Evolutionary conservation across 2,797 vertebrate genomes (phyloP).

Genomic region (Podarcis lilfordi): DNA sequence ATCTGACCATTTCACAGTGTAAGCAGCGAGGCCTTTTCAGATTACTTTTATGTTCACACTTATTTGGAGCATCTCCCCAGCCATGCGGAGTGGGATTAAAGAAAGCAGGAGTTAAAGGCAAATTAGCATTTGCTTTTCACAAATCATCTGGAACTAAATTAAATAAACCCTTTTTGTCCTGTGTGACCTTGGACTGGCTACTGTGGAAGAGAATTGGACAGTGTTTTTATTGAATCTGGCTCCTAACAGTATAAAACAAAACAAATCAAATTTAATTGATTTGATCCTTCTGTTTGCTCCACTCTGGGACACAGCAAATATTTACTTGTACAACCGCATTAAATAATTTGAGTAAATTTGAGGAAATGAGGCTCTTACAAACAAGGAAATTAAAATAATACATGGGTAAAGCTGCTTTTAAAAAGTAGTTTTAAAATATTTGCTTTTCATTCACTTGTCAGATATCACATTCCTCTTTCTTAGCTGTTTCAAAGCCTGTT

Average conservation of each 20-base stretch:
- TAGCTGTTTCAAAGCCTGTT: constrained; percentile 33
- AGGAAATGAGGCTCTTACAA: constrained; percentile 27
- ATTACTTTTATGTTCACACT: constrained; percentile 57
- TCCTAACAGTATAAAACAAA: constrained; percentile 47
- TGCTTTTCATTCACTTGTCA: constrained; percentile 46
- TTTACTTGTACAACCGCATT: constrained; percentile 26
- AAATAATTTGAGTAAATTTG: constrained; percentile 47
- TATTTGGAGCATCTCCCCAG: constrained; percentile 51
- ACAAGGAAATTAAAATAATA: constrained; percentile 15
- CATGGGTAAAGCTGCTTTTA: constrained; percentile 12
- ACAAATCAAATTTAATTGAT: constrained; percentile 64
- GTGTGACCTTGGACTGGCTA: constrained; percentile 59
- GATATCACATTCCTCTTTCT: constrained; percentile 29
- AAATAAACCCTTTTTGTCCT: constrained; percentile 63
- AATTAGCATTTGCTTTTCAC: constrained; percentile 62
- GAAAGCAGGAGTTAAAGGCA: constrained; percentile 67
- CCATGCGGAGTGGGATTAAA: constrained; percentile 15
- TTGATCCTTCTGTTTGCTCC: constrained; percentile 49
- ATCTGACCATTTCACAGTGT: constrained; percentile 55
- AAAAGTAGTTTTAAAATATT: constrained; percentile 7
- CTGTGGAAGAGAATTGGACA: constrained; percentile 46
- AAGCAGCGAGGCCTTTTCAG: constrained; percentile 45
- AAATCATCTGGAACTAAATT: constrained; percentile 64
- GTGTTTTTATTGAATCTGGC: constrained; percentile 60
- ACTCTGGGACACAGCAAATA: constrained; percentile 44